phyloP scores from a whole-genome alignment of 2,888 invertebrate genomes.

The Amiota communis region DNA sequence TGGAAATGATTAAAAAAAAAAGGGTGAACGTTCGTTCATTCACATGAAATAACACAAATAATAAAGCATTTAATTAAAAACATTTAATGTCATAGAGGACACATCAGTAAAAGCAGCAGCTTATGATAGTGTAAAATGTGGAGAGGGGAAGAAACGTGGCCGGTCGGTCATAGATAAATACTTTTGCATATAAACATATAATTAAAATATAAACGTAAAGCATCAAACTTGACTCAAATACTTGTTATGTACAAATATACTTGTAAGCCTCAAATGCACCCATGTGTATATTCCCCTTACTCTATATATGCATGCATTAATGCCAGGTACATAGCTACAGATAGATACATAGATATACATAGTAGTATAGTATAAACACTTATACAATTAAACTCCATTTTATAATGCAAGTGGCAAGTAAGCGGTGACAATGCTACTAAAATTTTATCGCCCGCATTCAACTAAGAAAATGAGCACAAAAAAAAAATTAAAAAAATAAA shows the following conservation, averaged over 20 bases:
- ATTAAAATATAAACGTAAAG: conserved; percentile 28
- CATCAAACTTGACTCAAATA: conserved; percentile 22
- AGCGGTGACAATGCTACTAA: conserved; percentile 63
- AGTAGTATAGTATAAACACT: conserved; percentile 16
- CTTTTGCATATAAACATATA: conserved; percentile 8
- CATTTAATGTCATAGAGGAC: conserved; percentile 52
- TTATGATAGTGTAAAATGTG: too few species aligned
- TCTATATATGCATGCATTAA: not conserved
- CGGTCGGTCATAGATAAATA: not conserved
- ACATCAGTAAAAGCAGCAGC: too few species aligned
- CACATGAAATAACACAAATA: conserved; percentile 32
- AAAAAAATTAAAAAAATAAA: not conserved
- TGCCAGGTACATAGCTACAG: not conserved
- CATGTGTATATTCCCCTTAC: conserved; percentile 5
- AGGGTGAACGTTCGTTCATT: too few species aligned
- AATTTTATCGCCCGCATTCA: conserved; percentile 65
- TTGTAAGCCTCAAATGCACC: conserved; percentile 16
- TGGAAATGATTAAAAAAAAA: not conserved
- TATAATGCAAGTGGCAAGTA: conserved; percentile 14
- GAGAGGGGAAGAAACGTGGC: not conserved
- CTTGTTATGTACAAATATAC: conserved; percentile 19
- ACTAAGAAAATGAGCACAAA: not conserved
- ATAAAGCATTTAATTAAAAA: conserved; percentile 67
- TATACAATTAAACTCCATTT: conserved; percentile 21
- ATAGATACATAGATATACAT: not conserved